These are phyloP conservation scores for Oplegnathus fasciatus DNA, from an alignment of 2,113 vertebrate genomes.

Conservation along the genomic window DNA sequence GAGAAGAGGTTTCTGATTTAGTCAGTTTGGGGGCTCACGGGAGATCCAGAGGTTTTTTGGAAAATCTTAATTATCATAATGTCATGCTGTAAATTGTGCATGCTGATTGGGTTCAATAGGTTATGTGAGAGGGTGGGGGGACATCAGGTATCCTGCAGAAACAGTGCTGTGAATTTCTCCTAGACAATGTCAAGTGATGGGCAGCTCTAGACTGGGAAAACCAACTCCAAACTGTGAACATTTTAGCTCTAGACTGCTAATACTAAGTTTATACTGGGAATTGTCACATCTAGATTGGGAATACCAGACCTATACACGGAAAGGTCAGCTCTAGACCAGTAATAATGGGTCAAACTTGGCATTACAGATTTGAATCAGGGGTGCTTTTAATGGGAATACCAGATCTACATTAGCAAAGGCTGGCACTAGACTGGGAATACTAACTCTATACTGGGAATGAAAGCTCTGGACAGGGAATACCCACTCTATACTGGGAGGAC, in stretches of 20 bases:
- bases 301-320: not conserved
- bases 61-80: not conserved
- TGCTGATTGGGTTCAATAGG: constrained; percentile 16
- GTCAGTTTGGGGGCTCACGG: not conserved
- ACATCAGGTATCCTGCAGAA: not conserved
- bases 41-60: not conserved
- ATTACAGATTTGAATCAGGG: no score
- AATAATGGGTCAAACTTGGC: no score
- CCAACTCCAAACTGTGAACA: no score
- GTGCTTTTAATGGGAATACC: not conserved
- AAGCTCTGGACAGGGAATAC: not conserved
- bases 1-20: constrained; percentile 5
- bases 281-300: not conserved
- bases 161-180: not conserved
- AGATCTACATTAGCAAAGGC: not conserved
- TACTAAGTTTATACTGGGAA: not conserved
- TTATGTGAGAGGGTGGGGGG: not conserved
- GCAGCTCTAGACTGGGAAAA: no score
- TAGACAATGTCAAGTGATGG: not conserved
- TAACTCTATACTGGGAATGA: not conserved
- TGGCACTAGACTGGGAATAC: not conserved
- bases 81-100: not conserved
- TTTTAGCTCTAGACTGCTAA: no score
- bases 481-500: rapidly evolving
- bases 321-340: not conserved